Conservation (phyloP, 2,888 invertebrate species). For the Drosophila falleni region DNA sequence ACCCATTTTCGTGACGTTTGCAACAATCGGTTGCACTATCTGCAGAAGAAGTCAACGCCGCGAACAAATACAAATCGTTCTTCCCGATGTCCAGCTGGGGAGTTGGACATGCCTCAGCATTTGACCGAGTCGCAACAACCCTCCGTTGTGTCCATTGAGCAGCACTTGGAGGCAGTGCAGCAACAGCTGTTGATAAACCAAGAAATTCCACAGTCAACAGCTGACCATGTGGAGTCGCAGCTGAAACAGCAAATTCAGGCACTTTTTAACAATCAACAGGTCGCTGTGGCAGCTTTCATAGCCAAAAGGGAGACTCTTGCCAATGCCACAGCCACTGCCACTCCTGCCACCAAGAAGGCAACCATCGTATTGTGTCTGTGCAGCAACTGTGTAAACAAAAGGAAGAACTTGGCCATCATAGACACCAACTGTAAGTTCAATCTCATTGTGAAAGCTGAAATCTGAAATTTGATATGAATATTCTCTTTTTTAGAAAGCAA, state of each 20-base stretch:
- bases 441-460: too few species aligned
- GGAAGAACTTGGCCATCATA: neutral
- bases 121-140: neutral
- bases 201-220: neutral
- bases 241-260: conserved; percentile 11
- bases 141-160: neutral
- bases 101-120: neutral
- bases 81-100: conserved; percentile 16
- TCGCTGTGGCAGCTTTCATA: conserved; percentile 2
- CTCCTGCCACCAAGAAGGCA: fast-evolving
- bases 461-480: neutral
- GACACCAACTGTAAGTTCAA: neutral
- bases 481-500: neutral
- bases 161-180: neutral
- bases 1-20: neutral
- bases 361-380: conserved; percentile 8
- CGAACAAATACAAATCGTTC: neutral
- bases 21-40: neutral
- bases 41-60: neutral
- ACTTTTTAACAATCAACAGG: conserved; percentile 23
- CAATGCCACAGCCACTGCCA: too few species aligned
- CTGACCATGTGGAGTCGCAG: neutral
- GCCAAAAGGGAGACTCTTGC: neutral
- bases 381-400: conserved; percentile 20
- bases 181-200: neutral